Conservation (phyloP, 2,797 vertebrate genomes). For the Trachops cirrhosus region DNA sequence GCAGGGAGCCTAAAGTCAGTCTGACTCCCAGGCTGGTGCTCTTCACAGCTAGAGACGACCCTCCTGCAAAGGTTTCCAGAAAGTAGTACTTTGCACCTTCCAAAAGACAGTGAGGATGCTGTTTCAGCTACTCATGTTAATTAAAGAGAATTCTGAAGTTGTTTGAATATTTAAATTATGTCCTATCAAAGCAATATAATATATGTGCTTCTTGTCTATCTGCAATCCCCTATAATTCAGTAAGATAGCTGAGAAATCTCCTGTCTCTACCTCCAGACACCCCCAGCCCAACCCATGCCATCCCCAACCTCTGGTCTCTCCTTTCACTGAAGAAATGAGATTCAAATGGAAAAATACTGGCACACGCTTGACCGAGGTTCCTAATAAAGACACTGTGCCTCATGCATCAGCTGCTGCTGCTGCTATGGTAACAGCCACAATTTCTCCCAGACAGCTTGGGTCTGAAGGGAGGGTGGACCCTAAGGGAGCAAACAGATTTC, state of each 20-base stretch:
- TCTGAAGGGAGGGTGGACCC: constrained; percentile 57
- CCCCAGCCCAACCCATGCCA: background rate
- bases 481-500: constrained; percentile 49
- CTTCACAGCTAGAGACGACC: background rate
- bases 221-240: constrained; percentile 2
- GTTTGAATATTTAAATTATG: constrained; percentile 78
- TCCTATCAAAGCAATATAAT: constrained; percentile 60
- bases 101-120: constrained; percentile 43
- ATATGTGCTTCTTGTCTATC: constrained; percentile 68
- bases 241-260: background rate
- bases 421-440: constrained; percentile 86
- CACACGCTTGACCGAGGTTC: constrained; percentile 28
- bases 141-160: constrained; percentile 65
- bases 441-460: constrained; percentile 56
- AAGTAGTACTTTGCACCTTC: background rate
- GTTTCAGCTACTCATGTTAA: constrained; percentile 72
- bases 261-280: background rate
- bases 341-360: constrained; percentile 69
- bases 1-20: background rate
- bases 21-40: background rate
- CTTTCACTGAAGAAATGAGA: constrained; percentile 57
- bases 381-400: constrained; percentile 76
- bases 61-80: background rate
- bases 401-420: constrained; percentile 83
- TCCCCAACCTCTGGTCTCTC: constrained; percentile 26